Evolutionary conservation across 2,797 vertebrate species (phyloP).

Genomic region (Acipenser transmontanus): DNA sequence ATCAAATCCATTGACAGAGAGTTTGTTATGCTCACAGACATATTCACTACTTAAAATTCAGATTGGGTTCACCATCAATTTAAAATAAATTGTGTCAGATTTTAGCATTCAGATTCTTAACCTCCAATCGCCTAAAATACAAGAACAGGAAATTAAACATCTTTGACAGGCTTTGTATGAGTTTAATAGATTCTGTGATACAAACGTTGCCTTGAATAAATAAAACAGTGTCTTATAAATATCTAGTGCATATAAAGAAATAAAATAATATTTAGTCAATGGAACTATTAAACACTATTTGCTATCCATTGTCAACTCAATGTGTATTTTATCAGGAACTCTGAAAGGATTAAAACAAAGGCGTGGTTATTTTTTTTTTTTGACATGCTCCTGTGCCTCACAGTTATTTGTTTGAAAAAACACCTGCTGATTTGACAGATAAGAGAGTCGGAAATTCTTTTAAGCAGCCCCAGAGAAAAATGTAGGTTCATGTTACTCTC

Average conservation of each 20-base stretch:
- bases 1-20: conserved; percentile 26
- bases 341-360: conserved; percentile 11
- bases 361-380: conserved; percentile 10
- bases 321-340: conserved; percentile 5
- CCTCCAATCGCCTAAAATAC: conserved; percentile 23
- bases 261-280: no score
- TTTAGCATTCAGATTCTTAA: conserved; percentile 27
- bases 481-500: not conserved
- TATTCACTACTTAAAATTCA: conserved; percentile 27
- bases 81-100: conserved; percentile 18
- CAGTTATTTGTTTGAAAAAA: conserved; percentile 31
- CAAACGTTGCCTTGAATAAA: no score
- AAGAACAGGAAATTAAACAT: conserved; percentile 10
- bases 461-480: conserved; percentile 9
- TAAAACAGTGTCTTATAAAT: no score
- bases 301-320: no score
- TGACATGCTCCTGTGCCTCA: conserved; percentile 22
- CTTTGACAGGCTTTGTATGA: conserved; percentile 26
- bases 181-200: not conserved
- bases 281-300: no score
- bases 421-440: conserved; percentile 31
- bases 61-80: conserved; percentile 14
- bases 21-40: conserved; percentile 17
- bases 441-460: conserved; percentile 18
- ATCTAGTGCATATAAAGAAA: no score